These are phyloP conservation scores for Bovichtus variegatus DNA, from an alignment of 2,797 vertebrate species.

Conservation along the genomic window DNA sequence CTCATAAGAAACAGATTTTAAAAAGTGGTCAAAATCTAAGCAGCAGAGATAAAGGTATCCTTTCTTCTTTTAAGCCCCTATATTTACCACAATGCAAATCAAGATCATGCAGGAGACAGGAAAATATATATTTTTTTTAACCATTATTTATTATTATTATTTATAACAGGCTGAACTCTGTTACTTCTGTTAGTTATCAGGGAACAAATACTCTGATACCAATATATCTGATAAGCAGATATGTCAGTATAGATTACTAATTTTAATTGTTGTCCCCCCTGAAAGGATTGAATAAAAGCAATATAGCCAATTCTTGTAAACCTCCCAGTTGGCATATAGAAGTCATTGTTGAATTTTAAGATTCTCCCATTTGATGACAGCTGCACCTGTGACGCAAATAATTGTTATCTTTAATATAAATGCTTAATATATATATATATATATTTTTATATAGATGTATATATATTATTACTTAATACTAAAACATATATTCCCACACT, in stretches of 20 bases:
- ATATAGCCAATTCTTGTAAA: not conserved
- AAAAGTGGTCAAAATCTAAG: conserved; percentile 2
- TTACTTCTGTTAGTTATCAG: not conserved
- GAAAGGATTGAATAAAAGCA: not conserved
- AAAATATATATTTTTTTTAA: not conserved
- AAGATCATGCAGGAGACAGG: not conserved
- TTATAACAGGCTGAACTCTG: not conserved
- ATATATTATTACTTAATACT: no score
- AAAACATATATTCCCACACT: not conserved
- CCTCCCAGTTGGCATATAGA: not conserved
- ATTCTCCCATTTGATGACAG: not conserved
- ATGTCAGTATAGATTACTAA: not conserved
- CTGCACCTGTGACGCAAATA: not conserved
- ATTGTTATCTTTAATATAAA: not conserved
- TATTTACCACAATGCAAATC: conserved; percentile 6
- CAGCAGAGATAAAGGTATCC: not conserved
- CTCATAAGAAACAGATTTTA: conserved; percentile 5
- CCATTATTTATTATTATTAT: not conserved
- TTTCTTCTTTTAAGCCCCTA: not conserved
- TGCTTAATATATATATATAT: no score
- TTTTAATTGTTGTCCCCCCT: not conserved
- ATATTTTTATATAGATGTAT: no score
- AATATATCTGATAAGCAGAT: not conserved
- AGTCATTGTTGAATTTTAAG: not conserved
- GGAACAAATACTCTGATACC: not conserved